phyloP scores from a whole-genome alignment of 2,797 vertebrate genomes.

The Simalia tracyae region DNA sequence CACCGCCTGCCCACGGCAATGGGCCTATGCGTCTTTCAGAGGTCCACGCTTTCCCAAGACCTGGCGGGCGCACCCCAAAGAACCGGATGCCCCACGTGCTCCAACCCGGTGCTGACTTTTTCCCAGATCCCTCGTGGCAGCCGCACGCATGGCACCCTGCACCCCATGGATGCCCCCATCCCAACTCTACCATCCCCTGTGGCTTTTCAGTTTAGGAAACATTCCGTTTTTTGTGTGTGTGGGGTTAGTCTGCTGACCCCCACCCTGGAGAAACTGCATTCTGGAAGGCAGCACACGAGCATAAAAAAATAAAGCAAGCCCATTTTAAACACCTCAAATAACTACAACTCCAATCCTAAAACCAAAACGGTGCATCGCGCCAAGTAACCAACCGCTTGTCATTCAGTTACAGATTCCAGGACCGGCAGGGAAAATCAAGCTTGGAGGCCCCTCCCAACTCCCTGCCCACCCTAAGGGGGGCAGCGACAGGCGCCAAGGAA shows the following conservation, averaged over 20 bases:
- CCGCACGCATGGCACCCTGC: neutral
- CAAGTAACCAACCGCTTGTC: neutral
- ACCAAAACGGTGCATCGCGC: neutral
- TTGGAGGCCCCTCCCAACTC: neutral
- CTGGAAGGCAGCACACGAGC: neutral
- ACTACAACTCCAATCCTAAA: neutral
- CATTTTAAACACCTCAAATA: neutral
- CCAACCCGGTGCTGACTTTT: neutral
- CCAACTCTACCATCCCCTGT: neutral
- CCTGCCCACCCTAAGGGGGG: no score
- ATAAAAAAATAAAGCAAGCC: neutral
- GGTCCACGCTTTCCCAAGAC: conserved; percentile 16
- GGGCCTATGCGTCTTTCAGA: neutral
- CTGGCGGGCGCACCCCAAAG: neutral
- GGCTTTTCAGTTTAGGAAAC: neutral
- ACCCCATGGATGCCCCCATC: neutral
- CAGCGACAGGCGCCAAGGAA: neutral
- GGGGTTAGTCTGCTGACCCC: neutral
- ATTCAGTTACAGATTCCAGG: neutral
- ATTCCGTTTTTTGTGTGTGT: neutral
- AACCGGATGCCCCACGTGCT: neutral
- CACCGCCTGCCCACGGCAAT: neutral
- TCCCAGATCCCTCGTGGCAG: accelerated
- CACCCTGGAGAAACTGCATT: neutral
- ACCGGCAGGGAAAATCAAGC: neutral